These are phyloP conservation scores for Mobula hypostoma DNA, from an alignment of 2,113 vertebrate genomes.

Conservation along the genomic window DNA sequence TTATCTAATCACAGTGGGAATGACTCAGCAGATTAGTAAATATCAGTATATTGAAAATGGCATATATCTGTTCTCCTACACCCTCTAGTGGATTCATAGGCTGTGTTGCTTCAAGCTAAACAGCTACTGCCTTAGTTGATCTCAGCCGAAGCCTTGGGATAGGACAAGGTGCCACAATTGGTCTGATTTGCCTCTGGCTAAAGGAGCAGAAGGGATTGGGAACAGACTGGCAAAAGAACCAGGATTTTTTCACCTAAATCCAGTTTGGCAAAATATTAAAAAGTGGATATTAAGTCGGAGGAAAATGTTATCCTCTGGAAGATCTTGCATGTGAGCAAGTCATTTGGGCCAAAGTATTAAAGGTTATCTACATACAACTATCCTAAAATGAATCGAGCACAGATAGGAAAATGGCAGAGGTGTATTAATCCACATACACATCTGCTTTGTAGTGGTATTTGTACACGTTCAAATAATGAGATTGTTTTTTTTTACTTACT, in stretches of 20 bases:
- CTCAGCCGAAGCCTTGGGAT: too few relatives aligned
- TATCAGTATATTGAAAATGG: slow-evolving; percentile 1
- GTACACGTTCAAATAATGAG: background rate
- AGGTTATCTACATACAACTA: background rate
- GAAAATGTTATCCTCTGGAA: background rate
- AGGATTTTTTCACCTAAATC: background rate
- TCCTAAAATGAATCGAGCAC: background rate
- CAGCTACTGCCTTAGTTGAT: background rate
- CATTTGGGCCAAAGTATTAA: background rate
- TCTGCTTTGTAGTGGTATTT: background rate
- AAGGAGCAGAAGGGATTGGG: background rate
- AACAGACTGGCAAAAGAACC: background rate
- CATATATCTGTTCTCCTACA: background rate
- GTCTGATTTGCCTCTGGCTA: background rate
- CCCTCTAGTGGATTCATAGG: background rate
- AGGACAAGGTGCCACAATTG: background rate
- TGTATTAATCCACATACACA: background rate
- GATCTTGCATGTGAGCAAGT: background rate
- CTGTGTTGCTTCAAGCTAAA: background rate
- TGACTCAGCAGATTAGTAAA: background rate
- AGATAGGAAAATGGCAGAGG: background rate
- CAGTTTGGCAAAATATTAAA: background rate
- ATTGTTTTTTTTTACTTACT: too few relatives aligned
- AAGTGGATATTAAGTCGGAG: background rate
- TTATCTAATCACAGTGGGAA: background rate